Conservation (phyloP, 2,888 invertebrate genomes). For the Ennomos fuscantarius region DNA sequence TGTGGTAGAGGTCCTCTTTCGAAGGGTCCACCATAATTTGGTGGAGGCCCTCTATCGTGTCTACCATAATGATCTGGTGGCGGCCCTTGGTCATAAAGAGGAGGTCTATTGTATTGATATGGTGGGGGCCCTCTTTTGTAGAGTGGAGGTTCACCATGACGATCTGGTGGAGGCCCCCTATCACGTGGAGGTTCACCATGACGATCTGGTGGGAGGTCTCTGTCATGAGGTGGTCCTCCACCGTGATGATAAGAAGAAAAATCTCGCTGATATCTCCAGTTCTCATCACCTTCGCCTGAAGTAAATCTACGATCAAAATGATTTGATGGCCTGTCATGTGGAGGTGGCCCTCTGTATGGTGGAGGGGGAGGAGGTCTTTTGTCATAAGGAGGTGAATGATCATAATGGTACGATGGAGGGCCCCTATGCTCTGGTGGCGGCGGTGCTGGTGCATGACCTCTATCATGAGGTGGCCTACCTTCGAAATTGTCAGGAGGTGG, state of each 20-base stretch:
- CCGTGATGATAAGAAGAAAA: neutral
- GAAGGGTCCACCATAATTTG: constrained; percentile 25
- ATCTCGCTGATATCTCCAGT: constrained; percentile 4
- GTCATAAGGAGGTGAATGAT: constrained; percentile 7
- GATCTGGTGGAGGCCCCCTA: constrained; percentile 22
- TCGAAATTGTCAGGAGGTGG: constrained; percentile 22
- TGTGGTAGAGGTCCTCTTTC: constrained; percentile 15
- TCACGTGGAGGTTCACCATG: constrained; percentile 11
- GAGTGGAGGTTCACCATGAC: constrained; percentile 16
- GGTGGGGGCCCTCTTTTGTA: constrained; percentile 29
- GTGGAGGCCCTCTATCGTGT: constrained; percentile 28
- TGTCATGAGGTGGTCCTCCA: neutral
- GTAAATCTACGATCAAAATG: constrained; percentile 16
- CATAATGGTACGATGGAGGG: neutral
- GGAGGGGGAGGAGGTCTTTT: constrained; percentile 16
- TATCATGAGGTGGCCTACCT: constrained; percentile 26
- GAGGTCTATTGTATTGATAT: no score
- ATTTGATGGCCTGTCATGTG: constrained; percentile 21
- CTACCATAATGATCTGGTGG: constrained; percentile 3
- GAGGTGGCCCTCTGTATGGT: constrained; percentile 17
- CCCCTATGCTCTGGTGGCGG: constrained; percentile 30
- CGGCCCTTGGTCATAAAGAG: constrained; percentile 24
- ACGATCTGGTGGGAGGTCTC: constrained; percentile 24
- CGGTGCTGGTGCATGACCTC: constrained; percentile 33
- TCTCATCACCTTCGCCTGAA: constrained; percentile 11